Evolutionary conservation across 2,797 vertebrate species (phyloP).

Genomic region (Masticophis lateralis): DNA sequence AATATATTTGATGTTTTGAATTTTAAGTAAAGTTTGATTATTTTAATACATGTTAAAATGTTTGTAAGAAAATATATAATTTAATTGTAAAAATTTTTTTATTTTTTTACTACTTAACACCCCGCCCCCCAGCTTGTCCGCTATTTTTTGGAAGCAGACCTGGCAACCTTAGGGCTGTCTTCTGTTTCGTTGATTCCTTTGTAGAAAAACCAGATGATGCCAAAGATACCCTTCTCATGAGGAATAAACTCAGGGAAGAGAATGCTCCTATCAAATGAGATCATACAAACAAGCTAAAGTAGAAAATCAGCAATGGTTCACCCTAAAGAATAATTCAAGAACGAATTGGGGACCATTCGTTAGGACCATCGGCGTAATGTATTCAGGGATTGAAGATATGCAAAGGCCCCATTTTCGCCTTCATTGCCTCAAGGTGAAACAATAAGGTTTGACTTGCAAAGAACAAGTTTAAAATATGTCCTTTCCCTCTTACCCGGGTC

Average conservation of each 20-base stretch:
- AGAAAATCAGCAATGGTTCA: background rate
- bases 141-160: too few species aligned
- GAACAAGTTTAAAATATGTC: constrained; percentile 2
- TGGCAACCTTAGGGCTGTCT: too few species aligned
- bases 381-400: background rate
- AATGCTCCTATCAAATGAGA: background rate
- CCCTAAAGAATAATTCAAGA: background rate
- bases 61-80: too few species aligned
- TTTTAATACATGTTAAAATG: too few species aligned
- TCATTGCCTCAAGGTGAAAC: constrained; percentile 2
- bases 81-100: too few species aligned
- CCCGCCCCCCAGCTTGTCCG: too few species aligned
- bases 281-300: background rate
- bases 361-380: background rate
- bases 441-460: constrained; percentile 8
- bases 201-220: background rate
- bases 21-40: too few species aligned
- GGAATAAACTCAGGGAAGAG: background rate
- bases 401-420: background rate
- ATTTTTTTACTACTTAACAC: too few species aligned
- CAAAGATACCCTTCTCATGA: background rate
- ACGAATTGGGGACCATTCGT: background rate
- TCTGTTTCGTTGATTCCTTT: background rate
- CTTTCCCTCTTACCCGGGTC: background rate
- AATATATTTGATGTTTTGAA: too few species aligned